Conservation (phyloP, 2,797 vertebrate species). For the Scarus forsteni region DNA sequence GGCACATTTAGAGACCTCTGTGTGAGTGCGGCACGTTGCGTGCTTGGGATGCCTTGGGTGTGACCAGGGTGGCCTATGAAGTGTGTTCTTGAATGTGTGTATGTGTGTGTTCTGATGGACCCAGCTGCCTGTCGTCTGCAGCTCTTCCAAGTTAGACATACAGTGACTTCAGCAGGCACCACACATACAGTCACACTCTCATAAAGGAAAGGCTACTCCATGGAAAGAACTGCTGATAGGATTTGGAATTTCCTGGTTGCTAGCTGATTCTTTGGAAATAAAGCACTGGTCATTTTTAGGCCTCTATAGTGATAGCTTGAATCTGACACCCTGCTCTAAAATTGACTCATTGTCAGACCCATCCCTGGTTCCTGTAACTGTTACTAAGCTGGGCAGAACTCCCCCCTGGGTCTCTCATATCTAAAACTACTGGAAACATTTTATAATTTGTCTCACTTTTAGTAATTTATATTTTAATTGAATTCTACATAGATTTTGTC, state of each 20-base stretch:
- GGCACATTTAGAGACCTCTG: constrained; percentile 75
- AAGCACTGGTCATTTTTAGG: constrained; percentile 11
- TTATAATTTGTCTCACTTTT: too few species aligned
- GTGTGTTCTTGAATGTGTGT: constrained; percentile 23
- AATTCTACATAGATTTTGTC: too few species aligned
- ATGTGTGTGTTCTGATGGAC: constrained; percentile 46
- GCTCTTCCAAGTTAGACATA: constrained; percentile 48
- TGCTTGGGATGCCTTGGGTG: constrained; percentile 81
- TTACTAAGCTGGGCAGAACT: too few species aligned
- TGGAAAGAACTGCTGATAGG: constrained; percentile 63
- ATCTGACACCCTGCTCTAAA: too few species aligned
- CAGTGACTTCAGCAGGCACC: constrained; percentile 46
- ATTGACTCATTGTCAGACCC: too few species aligned
- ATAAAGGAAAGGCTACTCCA: constrained; percentile 48
- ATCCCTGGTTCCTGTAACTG: too few species aligned
- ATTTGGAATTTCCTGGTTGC: constrained; percentile 64
- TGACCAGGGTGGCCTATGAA: constrained; percentile 68
- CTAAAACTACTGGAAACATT: too few species aligned
- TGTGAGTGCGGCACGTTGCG: constrained; percentile 66
- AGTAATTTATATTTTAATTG: too few species aligned
- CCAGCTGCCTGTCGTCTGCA: constrained; percentile 69
- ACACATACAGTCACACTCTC: constrained; percentile 33
- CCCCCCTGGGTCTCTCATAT: too few species aligned
- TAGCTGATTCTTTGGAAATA: constrained; percentile 20
- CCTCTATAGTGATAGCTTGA: not conserved